A percentile compares a stretch with the other conserved stretches of the same genome.
phyloP scores from a whole-genome alignment of 1,140 invertebrate species.

The Drosophila takahashii region DNA sequence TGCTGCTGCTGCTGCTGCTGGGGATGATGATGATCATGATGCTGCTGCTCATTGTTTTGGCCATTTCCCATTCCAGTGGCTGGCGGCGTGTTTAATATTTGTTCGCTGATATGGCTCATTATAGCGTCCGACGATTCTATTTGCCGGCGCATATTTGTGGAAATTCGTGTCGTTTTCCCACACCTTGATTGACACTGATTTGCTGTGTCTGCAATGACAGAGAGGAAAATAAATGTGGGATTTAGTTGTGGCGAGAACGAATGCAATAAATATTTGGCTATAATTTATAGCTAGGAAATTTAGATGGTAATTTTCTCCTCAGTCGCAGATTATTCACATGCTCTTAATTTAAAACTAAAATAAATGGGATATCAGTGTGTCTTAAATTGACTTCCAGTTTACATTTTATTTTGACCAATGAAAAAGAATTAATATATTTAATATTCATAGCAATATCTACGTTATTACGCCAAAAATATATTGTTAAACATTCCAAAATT shows the following conservation, averaged over 20 bases:
- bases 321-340: background rate
- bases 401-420: too few species aligned
- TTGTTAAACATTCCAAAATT: too few species aligned
- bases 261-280: background rate
- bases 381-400: too few species aligned
- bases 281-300: conserved; percentile 1
- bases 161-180: conserved; percentile 26
- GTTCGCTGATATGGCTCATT: conserved; percentile 76
- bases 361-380: background rate
- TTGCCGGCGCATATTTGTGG: conserved; percentile 64
- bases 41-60: conserved; percentile 44
- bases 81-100: conserved; percentile 62
- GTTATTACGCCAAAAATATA: too few species aligned
- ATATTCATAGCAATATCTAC: too few species aligned
- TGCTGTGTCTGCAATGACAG: conserved; percentile 28
- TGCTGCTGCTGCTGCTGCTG: conserved; percentile 48
- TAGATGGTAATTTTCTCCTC: background rate
- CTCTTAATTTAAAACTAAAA: background rate
- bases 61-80: conserved; percentile 43
- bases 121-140: conserved; percentile 57
- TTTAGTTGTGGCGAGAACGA: conserved; percentile 13
- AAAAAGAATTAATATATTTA: too few species aligned
- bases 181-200: conserved; percentile 36
- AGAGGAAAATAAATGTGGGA: background rate
- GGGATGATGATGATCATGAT: conserved; percentile 26